Evolutionary conservation across 2,797 vertebrate genomes (phyloP).

Genomic region (Rhabdomys pumilio): DNA sequence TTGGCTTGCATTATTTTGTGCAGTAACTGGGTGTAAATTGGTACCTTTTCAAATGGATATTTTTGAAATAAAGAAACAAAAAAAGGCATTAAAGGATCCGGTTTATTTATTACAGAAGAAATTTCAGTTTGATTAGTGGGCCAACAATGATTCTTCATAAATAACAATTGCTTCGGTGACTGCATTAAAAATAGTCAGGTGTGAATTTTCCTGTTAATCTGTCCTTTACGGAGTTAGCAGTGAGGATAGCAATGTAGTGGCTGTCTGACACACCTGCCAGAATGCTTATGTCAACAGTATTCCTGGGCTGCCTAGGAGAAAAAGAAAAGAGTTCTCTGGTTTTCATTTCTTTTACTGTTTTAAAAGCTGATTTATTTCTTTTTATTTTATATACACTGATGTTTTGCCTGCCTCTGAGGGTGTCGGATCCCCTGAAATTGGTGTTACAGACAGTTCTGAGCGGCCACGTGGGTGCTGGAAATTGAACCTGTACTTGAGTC

Average conservation of each 20-base stretch:
- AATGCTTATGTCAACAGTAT: not conserved
- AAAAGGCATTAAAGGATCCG: constrained; percentile 30
- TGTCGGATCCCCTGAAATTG: not conserved
- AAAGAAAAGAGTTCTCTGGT: constrained; percentile 34
- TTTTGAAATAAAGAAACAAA: constrained; percentile 60
- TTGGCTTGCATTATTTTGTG: constrained; percentile 61
- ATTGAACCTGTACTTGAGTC: not conserved
- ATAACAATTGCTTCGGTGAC: constrained; percentile 22
- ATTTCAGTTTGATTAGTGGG: constrained; percentile 38
- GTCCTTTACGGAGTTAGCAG: constrained; percentile 27
- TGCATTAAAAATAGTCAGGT: constrained; percentile 50
- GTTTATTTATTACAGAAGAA: constrained; percentile 51
- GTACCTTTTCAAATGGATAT: constrained; percentile 56
- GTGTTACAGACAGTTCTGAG: not conserved
- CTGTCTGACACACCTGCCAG: constrained; percentile 34
- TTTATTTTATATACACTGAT: not conserved
- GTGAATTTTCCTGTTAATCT: not conserved
- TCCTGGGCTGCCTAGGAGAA: constrained; percentile 26
- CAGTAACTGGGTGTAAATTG: constrained; percentile 26
- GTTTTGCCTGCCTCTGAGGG: not conserved
- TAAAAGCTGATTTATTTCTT: not conserved
- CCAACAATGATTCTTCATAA: constrained; percentile 46
- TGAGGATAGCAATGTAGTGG: constrained; percentile 34
- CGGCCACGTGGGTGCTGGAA: not conserved
- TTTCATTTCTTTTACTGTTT: not conserved